Percentiles rank a stretch among this genome's conserved stretches.
Conservation (phyloP, 2,888 invertebrate genomes). For the Pterostichus niger region DNA sequence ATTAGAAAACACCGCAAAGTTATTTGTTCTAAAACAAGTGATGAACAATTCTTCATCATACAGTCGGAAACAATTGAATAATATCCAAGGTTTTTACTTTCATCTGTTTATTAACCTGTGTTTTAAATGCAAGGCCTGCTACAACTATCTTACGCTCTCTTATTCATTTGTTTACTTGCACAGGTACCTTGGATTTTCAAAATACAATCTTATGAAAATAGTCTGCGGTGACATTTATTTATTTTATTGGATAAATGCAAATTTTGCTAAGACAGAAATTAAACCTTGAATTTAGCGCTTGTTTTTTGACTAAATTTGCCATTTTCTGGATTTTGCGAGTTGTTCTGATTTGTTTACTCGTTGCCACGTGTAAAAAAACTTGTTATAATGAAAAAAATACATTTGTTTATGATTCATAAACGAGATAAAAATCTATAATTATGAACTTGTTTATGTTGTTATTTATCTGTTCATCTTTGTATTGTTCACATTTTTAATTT, state of each 20-base stretch:
- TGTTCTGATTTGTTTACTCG: neutral
- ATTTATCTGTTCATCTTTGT: neutral
- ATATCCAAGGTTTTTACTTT: conserved; percentile 64
- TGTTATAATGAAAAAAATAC: neutral
- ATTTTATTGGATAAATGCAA: conserved; percentile 34
- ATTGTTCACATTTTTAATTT: conserved; percentile 9
- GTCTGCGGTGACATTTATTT: conserved; percentile 6
- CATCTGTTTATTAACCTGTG: conserved; percentile 65
- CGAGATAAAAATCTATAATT: conserved; percentile 25
- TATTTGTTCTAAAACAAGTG: conserved; percentile 14
- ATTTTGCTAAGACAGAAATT: conserved; percentile 12
- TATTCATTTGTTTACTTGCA: conserved; percentile 27
- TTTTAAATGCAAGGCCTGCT: conserved; percentile 59
- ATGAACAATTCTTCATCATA: neutral
- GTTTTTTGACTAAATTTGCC: conserved; percentile 1
- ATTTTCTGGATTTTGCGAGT: conserved; percentile 1
- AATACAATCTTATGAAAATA: conserved; percentile 1
- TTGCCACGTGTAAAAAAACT: neutral
- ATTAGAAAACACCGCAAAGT: neutral
- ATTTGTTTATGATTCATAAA: neutral
- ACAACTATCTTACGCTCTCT: conserved; percentile 12
- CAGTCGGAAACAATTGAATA: conserved; percentile 56
- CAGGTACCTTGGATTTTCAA: neutral
- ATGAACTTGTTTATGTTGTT: neutral
- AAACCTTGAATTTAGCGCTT: neutral